Evolutionary conservation across 1,140 invertebrate genomes (phyloP), one percentile per base, ranked within the genome.

Genomic region (Kradibia gibbosae): DNA sequence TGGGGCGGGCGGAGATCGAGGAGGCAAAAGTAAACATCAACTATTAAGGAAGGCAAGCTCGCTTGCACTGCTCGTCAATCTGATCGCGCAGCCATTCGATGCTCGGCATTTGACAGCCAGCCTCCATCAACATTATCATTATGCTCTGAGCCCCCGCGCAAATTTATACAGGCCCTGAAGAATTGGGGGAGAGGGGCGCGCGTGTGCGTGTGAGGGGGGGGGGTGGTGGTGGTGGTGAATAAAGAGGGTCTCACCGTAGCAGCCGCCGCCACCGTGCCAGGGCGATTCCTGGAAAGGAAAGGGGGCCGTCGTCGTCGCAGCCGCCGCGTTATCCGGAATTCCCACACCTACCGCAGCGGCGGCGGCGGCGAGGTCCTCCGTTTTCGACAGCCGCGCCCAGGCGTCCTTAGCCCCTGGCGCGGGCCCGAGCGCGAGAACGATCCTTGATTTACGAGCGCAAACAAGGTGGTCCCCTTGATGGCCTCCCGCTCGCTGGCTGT

Each of bases 361-460:
- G 45, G 34, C 3, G 36, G 22, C 15, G 4, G 17, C 20, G 42
- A 31, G 39, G 62, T 48, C 60, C 10, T 50, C 15, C 67, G 25
- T 67, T 81, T 81, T 82, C 75, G 81, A 65, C 78, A 73, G 48
- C 53, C 39, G 74, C 60, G 60, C 25, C 36, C 25, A 36, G 25
- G 10, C 28, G 31, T 57, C 50, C 42, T 65, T 57, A 53, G 62
- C 25, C 62, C 42, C 57, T 25, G 60, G 15, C 28, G 50, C 65
- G 39, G 5, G 36, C 45, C 22, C 53, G 78, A n/a, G 45, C 45
- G 70, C 48, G 76, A 73, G 77, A 83, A 82, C 53, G 78, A 83
- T 83, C 79, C 50, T 83, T 83, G 84, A 85, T 85, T 85, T 85
- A 85, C 73, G 83, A 83, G 79, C 78, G 25, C 82, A 85, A 85